Evolutionary conservation across 1,140 invertebrate species (phyloP), one percentile per base, ranked within the genome.

Genomic region (Apis cerana): DNA sequence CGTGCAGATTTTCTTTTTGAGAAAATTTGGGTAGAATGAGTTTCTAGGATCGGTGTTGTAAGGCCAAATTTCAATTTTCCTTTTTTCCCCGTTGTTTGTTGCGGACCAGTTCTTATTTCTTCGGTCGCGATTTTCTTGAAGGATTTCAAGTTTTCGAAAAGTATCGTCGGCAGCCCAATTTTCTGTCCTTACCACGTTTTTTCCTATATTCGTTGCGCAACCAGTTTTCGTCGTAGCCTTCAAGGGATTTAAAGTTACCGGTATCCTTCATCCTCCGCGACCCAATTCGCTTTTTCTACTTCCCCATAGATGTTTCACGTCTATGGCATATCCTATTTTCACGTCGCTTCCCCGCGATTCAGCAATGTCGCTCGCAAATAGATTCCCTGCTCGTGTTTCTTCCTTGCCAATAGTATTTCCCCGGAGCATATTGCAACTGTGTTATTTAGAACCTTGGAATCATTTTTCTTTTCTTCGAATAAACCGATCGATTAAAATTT

Each of bases 271-370:
- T 75, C 52, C 43, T 27, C 13, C 33, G 56, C 43, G 58, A 75
- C 71, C 56, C 71, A 62, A 75, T 75, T 75, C 71, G 23, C 33
- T 61, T 61, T 75, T 72, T 27, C 56, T 23, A 13, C 8, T 13
- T 7, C 11, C 23, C 61, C 33, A 5, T 43, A 43, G 61, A 58
- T 61, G 71, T 75, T 48, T 61, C 71, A 59, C 21, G 71, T 62
- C 71, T 75, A 61, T 75, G 17, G 58, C 71, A n/a, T 58, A 62
- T 75, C 71, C 58, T 23, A 75, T 75, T 75, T 75, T 62, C 56
- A 61, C 71, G 15, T 21, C 27, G 58, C 15, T 48, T 74, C 69
- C 5, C 10, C 48, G 50, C 69, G 50, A 54, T 75, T 75, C 56
- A 61, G 9, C 33, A n/a, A 23, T 48, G 21, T 10, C 33, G 43